These are phyloP conservation scores for Ceyx melanurus DNA, from an alignment of 2,113 vertebrate genomes.

Conservation along the genomic window DNA sequence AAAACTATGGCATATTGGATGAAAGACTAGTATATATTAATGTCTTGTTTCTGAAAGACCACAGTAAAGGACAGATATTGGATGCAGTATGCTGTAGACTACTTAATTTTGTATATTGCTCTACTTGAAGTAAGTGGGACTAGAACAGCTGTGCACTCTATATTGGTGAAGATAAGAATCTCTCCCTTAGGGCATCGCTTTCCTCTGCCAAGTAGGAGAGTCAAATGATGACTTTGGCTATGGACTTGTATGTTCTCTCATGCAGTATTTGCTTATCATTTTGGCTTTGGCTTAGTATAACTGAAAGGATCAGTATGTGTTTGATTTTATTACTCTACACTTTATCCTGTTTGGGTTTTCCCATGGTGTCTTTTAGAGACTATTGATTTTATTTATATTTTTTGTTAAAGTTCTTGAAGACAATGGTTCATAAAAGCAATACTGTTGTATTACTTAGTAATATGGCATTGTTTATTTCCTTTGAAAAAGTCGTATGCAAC, in stretches of 20 bases:
- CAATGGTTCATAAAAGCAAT: neutral
- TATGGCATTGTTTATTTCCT: neutral
- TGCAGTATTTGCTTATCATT: neutral
- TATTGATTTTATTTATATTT: neutral
- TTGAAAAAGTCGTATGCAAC: neutral
- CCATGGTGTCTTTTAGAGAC: neutral
- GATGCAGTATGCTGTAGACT: neutral
- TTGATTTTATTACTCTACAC: neutral
- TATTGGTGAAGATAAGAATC: neutral
- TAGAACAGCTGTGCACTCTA: conserved; percentile 1
- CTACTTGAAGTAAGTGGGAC: neutral
- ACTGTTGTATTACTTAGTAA: neutral
- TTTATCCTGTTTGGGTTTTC: neutral
- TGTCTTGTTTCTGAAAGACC: neutral
- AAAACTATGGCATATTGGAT: neutral
- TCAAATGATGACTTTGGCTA: neutral
- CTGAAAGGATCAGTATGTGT: neutral
- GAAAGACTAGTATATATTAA: neutral
- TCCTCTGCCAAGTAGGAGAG: conserved; percentile 10
- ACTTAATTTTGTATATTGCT: neutral
- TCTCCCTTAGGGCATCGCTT: neutral
- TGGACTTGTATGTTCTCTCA: neutral
- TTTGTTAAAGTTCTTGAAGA: neutral
- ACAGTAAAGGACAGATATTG: neutral
- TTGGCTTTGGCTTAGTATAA: neutral